Percentiles rank a stretch among this genome's conserved stretches.
Evolutionary conservation across 2,888 invertebrate species (phyloP).

Genomic region (Platycheirus albimanus): DNA sequence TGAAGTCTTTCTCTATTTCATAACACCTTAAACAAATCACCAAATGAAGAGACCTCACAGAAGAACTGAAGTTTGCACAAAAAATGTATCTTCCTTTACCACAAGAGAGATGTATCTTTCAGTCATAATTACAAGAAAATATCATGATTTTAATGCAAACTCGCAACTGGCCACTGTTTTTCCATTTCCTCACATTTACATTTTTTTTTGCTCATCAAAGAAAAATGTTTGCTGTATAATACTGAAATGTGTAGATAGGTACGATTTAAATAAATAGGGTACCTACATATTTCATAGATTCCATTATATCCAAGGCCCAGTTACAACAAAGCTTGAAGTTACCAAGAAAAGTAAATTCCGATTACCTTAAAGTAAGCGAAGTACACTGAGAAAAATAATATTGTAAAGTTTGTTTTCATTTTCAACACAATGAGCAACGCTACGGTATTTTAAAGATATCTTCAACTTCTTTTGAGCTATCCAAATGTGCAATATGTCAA

Average conservation of each 20-base stretch:
- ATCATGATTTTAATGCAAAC: constrained; percentile 5
- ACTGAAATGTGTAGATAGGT: too few relatives aligned
- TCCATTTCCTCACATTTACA: constrained; percentile 2
- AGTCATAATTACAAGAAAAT: not conserved
- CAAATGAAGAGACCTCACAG: not conserved
- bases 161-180: constrained; percentile 11
- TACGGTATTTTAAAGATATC: too few relatives aligned
- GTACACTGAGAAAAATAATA: too few relatives aligned
- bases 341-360: constrained; percentile 1
- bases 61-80: not conserved
- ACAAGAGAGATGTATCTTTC: too few relatives aligned
- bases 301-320: constrained; percentile 34
- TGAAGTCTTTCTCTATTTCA: not conserved
- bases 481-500: too few relatives aligned
- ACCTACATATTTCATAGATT: not conserved
- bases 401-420: too few relatives aligned
- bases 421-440: too few relatives aligned
- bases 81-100: not conserved
- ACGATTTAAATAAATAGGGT: constrained; percentile 6
- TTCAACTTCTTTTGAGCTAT: too few relatives aligned
- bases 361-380: not conserved
- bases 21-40: too few relatives aligned
- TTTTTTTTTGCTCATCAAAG: not conserved
- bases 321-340: constrained; percentile 12
- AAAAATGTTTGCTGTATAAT: not conserved